A percentile compares a stretch with the other conserved stretches of the same genome.
Conservation (phyloP, 2,797 vertebrate genomes). For the Chelidonichthys spinosus region DNA sequence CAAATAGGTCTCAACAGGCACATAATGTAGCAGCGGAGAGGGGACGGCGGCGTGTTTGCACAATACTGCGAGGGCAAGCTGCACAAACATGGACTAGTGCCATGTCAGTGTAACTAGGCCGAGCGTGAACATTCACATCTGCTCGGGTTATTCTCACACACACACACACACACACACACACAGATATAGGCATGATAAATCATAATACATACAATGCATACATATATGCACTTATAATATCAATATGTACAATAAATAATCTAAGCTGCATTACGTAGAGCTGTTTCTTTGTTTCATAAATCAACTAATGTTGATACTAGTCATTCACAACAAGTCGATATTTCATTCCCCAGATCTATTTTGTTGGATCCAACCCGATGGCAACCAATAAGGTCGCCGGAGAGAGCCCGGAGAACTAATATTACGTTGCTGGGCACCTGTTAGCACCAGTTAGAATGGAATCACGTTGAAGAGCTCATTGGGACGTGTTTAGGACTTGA, state of each 20-base stretch:
- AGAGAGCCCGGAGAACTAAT: no score
- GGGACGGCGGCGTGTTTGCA: constrained; percentile 46
- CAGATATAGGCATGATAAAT: not conserved
- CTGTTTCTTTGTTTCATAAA: no score
- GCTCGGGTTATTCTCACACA: constrained; percentile 25
- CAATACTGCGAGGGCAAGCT: constrained; percentile 58
- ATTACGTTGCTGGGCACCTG: no score
- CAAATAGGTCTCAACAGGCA: constrained; percentile 39
- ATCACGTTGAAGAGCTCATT: no score
- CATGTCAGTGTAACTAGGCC: constrained; percentile 47
- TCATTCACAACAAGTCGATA: no score
- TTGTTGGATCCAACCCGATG: no score
- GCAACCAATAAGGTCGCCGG: no score
- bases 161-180: not conserved
- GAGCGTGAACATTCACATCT: constrained; percentile 53
- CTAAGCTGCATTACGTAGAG: no score
- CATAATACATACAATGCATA: not conserved
- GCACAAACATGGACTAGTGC: constrained; percentile 64
- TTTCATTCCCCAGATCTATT: no score
- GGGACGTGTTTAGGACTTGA: no score
- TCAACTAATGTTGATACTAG: no score
- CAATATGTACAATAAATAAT: not conserved
- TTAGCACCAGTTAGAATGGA: no score
- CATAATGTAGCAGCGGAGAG: constrained; percentile 28
- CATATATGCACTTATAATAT: not conserved